Base-by-base conservation (phyloP, 2,888 invertebrate species). In the Torymus auratus region DNA sequence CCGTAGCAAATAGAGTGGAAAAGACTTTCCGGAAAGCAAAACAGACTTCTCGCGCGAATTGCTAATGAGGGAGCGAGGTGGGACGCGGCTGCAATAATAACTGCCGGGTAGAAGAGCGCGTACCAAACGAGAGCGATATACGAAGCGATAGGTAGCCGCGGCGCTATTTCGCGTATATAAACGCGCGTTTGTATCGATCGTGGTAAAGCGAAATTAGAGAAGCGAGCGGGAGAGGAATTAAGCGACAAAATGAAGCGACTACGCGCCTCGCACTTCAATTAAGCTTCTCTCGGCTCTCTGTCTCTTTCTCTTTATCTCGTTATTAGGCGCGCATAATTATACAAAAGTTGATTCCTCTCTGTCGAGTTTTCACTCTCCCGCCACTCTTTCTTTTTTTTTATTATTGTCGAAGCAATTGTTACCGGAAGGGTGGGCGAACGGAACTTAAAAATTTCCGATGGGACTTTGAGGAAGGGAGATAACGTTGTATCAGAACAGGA, bases 251-350 rank as follows among this genome's bases (percentile, higher is more conserved):
- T 64, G 14, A 71, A 70, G 10, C 56, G 56, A 56, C 23, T 55
- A 17, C 20, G 52, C 41, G 58, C 7, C 14, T 20, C 12, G 60
- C 62, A 28, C 14, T 79, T 79, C 20, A 62, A 73, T 73, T 56
- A 69, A 79, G 68, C 62, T 50, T 62, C 20, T 23, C 68, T 52
- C 41, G 69, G 10, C n/a, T 58, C 23, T 28, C 55, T 55, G 20
- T 69, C 69, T 72, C 17, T 62, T 62, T 69, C 17, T 0, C 61
- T 75, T 12, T 14, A 50, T 12, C 60, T 73, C 23, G 15, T 73
- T 71, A 65, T 56, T 67, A 69, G 53, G 52, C 58, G 5, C 11
- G 41, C 55, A 75, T 75, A 70, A 73, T 80, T 75, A 55, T 53
- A 15, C 50, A 28, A 7, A 65, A 69, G 58, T 75, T 41, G 65